Evolutionary conservation across 2,113 vertebrate genomes (phyloP).

Genomic region (Lamprotornis superbus): DNA sequence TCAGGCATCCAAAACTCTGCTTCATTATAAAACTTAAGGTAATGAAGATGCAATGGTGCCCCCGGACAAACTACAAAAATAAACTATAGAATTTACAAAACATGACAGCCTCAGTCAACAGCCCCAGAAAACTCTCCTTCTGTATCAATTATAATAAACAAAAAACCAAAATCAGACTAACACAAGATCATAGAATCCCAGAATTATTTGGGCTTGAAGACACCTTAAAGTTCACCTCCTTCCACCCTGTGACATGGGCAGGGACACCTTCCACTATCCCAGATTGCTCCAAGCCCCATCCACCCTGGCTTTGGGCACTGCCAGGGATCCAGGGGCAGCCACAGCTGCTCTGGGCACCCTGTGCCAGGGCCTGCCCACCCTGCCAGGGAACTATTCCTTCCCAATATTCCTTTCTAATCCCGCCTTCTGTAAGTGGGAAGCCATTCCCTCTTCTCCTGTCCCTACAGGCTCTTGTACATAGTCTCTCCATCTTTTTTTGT

Average conservation of each 20-base stretch:
- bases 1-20: background rate
- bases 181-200: background rate
- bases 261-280: rapidly evolving
- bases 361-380: background rate
- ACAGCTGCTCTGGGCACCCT: background rate
- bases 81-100: background rate
- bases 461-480: background rate
- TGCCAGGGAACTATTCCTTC: rapidly evolving
- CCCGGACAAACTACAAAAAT: background rate
- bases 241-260: background rate
- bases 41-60: rapidly evolving
- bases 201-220: background rate
- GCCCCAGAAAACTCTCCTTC: background rate
- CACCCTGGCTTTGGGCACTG: background rate
- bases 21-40: background rate
- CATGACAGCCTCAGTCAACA: background rate
- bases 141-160: background rate
- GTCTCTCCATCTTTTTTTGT: background rate
- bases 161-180: background rate
- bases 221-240: rapidly evolving
- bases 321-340: background rate
- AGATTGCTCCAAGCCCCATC: rapidly evolving
- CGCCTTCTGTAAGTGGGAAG: background rate
- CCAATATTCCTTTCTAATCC: background rate
- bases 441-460: background rate